Conservation (phyloP, 2,888 invertebrate genomes). For the Cheilosia pagana region DNA sequence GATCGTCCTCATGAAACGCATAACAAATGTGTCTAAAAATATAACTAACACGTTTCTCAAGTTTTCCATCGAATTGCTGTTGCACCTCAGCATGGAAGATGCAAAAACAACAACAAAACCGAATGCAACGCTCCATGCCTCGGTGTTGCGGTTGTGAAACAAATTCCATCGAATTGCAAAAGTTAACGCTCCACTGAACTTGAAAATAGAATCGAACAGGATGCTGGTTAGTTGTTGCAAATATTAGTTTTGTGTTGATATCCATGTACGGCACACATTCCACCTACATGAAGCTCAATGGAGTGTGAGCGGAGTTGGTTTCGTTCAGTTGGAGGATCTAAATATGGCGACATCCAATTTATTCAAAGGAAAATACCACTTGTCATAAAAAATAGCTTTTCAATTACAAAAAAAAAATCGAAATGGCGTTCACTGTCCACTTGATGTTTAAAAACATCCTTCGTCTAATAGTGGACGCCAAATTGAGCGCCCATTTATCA, state of each 20-base stretch:
- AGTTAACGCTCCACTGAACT: constrained; percentile 47
- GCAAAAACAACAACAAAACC: not conserved
- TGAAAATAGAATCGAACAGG: constrained; percentile 46
- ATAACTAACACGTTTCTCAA: not conserved
- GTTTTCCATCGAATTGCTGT: not conserved
- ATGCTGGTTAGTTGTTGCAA: constrained; percentile 35
- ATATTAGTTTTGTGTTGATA: constrained; percentile 29
- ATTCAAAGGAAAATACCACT: no score
- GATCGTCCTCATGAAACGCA: not conserved
- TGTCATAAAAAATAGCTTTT: no score
- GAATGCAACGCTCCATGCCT: not conserved
- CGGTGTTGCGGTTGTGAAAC: not conserved
- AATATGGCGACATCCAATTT: not conserved
- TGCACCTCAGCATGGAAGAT: not conserved
- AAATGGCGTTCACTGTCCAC: no score
- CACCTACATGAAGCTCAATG: constrained; percentile 31
- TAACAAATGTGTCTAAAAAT: not conserved
- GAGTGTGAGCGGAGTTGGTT: constrained; percentile 22
- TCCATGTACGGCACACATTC: constrained; percentile 10
- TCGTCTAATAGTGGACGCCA: no score
- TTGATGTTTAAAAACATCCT: no score
- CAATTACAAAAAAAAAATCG: no score
- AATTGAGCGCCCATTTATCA: no score
- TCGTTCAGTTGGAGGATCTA: not conserved
- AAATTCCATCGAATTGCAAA: constrained; percentile 30